Evolutionary conservation across 2,797 vertebrate genomes (phyloP).

Genomic region (Amblyraja radiata): DNA sequence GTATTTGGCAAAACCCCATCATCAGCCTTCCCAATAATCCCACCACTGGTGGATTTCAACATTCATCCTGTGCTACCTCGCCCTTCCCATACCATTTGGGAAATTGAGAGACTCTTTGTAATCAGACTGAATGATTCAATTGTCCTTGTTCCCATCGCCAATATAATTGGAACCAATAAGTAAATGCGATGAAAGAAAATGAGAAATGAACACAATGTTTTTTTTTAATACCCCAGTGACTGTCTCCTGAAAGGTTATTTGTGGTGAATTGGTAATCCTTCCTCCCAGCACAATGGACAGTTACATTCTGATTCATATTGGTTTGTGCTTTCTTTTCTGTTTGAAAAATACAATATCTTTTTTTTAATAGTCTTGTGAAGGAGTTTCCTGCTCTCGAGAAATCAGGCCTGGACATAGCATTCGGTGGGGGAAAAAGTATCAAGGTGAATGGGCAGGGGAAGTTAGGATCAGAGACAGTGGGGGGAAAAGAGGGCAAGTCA

Average conservation of each 20-base stretch:
- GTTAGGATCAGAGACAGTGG: conserved; percentile 43
- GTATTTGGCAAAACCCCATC: not conserved
- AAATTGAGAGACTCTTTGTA: not conserved
- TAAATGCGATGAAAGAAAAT: not conserved
- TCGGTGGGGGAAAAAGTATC: conserved; percentile 41
- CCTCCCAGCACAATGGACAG: not conserved
- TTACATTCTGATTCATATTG: not conserved
- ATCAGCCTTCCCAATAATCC: no score
- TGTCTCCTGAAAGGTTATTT: not conserved
- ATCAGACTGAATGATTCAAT: not conserved
- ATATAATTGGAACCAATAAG: not conserved
- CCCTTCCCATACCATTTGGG: not conserved
- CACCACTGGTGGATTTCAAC: not conserved
- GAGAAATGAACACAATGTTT: not conserved
- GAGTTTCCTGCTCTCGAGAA: not conserved
- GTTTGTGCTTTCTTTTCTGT: not conserved
- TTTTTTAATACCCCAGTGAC: not conserved
- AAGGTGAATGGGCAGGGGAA: conserved; percentile 39
- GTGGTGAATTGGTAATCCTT: not conserved
- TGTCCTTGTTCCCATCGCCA: not conserved
- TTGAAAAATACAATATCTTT: not conserved
- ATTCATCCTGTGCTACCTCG: not conserved
- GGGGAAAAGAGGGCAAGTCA: conserved; percentile 53
- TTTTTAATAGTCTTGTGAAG: not conserved
- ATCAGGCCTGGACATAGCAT: not conserved